Percentiles rank a stretch among this genome's conserved stretches.
These are phyloP conservation scores for Squalus acanthias DNA, from an alignment of 2,797 vertebrate genomes.

Conservation along the genomic window DNA sequence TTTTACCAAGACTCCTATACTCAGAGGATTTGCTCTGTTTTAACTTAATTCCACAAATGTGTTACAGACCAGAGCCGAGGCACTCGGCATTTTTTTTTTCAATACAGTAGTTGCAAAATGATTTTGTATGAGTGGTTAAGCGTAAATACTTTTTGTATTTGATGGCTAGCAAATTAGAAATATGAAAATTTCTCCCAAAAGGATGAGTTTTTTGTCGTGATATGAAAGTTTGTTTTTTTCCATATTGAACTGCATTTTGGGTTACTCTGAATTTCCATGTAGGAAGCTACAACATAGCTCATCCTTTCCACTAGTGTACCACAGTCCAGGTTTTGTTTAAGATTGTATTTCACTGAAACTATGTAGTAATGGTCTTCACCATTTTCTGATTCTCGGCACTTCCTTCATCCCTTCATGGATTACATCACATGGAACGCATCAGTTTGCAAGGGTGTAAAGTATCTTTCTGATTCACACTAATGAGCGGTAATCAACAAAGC, in stretches of 20 bases:
- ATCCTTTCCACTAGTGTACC: background rate
- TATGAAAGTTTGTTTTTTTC: background rate
- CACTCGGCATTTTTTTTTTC: background rate
- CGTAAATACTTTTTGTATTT: background rate
- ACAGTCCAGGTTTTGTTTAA: background rate
- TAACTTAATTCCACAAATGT: background rate
- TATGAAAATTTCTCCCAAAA: background rate
- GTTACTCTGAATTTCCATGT: background rate
- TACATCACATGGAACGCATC: background rate
- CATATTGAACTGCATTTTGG: background rate
- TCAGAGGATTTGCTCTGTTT: background rate
- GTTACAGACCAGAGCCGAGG: background rate
- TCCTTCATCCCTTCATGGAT: background rate
- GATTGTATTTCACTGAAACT: background rate
- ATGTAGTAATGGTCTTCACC: background rate
- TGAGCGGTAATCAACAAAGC: background rate
- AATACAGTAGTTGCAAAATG: background rate
- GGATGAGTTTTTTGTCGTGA: background rate
- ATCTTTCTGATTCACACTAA: background rate
- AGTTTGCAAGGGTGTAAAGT: background rate
- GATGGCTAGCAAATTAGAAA: background rate
- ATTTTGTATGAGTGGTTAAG: background rate
- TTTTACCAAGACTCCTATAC: background rate
- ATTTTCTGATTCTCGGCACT: background rate
- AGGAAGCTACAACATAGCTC: background rate